Evolutionary conservation across 1,140 invertebrate species (phyloP), one percentile per base, ranked within the genome.

Genomic region (Pseudomyrmex sp.): DNA sequence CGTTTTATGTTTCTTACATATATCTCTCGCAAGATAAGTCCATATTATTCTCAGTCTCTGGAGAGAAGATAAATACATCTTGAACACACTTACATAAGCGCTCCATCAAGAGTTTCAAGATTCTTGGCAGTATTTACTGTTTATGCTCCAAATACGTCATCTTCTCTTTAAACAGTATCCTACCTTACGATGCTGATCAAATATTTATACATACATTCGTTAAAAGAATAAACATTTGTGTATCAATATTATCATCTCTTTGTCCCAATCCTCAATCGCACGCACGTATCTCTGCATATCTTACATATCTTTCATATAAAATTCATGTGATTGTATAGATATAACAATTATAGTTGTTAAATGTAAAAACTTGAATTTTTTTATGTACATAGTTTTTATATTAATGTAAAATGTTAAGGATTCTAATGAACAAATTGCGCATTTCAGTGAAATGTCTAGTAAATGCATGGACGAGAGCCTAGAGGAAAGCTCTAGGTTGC

Each of bases 401-500:
- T 18, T 18, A 12, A 66, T n/a, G 46, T 26, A 2, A 18, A 35
- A 26, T 2, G 23, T 52, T 62, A 13, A 59, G 8, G 2, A 1
- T 18, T 46, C 3, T 82, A 65, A 65, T 15, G 23, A 26, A 44
- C 15, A 20, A 76, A 69, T n/a, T 73, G 10, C 10, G 50, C 70
- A 50, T 92, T 93, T 2, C 86, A 94, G 93, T 90, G 93, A 94
- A 90, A 93, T 93, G 90, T 90, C 91, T 9, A 91, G 90, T 83
- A 94, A 94, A 84, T 92, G 79, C 80, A 89, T 94, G 85, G 93
- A 94, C 62, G 93, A 93, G n/a, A 90, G 82, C 80, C 89, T 94
- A 44, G 93, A 93, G 77, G 93, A 94, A 91, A 90, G 85, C 18
- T 90, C 89, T 77, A 92, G 91, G 20, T 77, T 92, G 66, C 93